These are phyloP conservation scores for Drosophila kanekoi DNA, from an alignment of 2,888 invertebrate species.

Conservation along the genomic window DNA sequence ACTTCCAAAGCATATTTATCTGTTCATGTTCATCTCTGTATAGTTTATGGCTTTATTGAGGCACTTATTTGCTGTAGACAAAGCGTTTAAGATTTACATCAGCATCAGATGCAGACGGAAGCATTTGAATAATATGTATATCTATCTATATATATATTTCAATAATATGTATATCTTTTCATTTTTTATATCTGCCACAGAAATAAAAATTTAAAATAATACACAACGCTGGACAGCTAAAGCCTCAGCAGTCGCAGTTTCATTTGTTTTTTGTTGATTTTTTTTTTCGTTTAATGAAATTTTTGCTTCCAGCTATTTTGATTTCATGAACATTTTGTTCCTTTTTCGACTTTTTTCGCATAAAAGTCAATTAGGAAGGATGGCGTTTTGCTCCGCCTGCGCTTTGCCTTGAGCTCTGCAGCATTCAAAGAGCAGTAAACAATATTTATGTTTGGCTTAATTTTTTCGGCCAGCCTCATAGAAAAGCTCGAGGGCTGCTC, in stretches of 20 bases:
- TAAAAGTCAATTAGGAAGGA: slow-evolving; percentile 36
- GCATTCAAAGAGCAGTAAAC: slow-evolving; percentile 10
- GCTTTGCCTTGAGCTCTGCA: slow-evolving; percentile 10
- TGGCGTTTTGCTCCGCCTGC: neutral
- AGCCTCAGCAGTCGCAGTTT: neutral
- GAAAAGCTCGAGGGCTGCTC: neutral
- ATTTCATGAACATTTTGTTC: slow-evolving; percentile 36
- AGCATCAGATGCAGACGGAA: slow-evolving; percentile 9
- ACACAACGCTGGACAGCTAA: neutral
- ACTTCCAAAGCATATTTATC: slow-evolving; percentile 33
- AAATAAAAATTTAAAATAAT: slow-evolving; percentile 8
- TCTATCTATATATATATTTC: too few species aligned
- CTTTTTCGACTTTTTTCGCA: slow-evolving; percentile 15
- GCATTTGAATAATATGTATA: slow-evolving; percentile 20
- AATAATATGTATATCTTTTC: slow-evolving; percentile 5
- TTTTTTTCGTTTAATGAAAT: slow-evolving; percentile 17
- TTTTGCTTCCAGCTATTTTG: slow-evolving; percentile 49
- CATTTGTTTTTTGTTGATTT: neutral
- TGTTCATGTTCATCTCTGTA: slow-evolving; percentile 27
- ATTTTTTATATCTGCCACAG: slow-evolving; percentile 3
- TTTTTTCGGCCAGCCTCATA: neutral
- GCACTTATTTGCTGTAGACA: slow-evolving; percentile 30
- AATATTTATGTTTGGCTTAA: slow-evolving; percentile 18
- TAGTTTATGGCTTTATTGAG: slow-evolving; percentile 55
- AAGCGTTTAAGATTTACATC: slow-evolving; percentile 26